A percentile compares a stretch with the other conserved stretches of the same genome.
Evolutionary conservation across 2,888 invertebrate genomes (phyloP).

Genomic region (Hydrotaea diabolus): DNA sequence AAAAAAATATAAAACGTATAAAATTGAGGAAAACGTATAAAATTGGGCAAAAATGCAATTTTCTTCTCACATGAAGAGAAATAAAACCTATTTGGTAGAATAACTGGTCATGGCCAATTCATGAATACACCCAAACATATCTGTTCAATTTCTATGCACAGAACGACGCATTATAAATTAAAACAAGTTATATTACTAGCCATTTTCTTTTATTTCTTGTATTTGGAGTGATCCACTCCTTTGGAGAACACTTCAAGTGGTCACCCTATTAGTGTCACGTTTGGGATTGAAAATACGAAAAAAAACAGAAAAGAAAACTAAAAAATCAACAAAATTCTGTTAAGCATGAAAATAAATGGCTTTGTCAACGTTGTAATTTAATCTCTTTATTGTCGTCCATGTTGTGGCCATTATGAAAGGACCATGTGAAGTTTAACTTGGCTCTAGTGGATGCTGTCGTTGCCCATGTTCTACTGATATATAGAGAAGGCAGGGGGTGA

Average conservation of each 20-base stretch:
- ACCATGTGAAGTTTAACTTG: not conserved
- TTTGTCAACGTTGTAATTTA: slow-evolving; percentile 57
- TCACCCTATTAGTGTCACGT: not conserved
- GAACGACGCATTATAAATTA: no score
- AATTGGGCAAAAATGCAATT: no score
- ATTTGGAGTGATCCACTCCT: no score
- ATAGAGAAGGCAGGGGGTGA: not conserved
- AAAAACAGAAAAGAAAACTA: not conserved
- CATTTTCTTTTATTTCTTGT: no score
- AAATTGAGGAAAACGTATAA: no score
- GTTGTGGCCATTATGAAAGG: not conserved
- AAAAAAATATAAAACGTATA: no score
- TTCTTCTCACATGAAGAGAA: no score
- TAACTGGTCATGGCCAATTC: no score
- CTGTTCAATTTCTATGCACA: no score
- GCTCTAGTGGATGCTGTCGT: not conserved
- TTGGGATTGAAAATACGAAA: not conserved
- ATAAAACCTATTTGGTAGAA: no score
- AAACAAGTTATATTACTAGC: no score
- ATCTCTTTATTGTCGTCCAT: slow-evolving; percentile 9
- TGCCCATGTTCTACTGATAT: not conserved
- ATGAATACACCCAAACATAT: no score
- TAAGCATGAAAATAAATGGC: slow-evolving; percentile 44
- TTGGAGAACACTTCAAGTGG: not conserved
- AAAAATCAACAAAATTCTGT: slow-evolving; percentile 37